A percentile compares a stretch with the other conserved stretches of the same genome.
phyloP scores from a whole-genome alignment of 2,797 vertebrate species.

The Adrianichthys oophorus region DNA sequence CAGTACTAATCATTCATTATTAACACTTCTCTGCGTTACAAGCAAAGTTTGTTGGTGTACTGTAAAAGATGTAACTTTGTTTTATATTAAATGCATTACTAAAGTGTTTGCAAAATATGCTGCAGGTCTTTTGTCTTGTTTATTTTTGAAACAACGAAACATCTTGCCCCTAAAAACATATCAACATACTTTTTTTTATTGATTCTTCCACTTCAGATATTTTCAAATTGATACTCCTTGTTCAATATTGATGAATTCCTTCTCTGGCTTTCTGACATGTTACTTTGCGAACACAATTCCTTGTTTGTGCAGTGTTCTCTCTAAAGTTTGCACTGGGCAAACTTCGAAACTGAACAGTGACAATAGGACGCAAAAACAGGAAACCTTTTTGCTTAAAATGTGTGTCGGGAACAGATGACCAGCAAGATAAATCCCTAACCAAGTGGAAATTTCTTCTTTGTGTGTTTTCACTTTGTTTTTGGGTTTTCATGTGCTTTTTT shows the following conservation, averaged over 20 bases:
- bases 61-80: background rate
- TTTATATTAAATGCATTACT: too few relatives aligned
- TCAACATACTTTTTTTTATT: background rate
- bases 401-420: slow-evolving; percentile 94
- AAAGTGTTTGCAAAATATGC: background rate
- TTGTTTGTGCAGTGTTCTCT: slow-evolving; percentile 16
- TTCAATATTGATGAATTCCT: slow-evolving; percentile 6
- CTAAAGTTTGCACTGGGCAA: slow-evolving; percentile 63
- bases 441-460: slow-evolving; percentile 97
- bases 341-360: slow-evolving; percentile 80
- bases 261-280: background rate
- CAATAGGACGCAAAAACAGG: slow-evolving; percentile 96
- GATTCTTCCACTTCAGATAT: background rate
- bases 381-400: slow-evolving; percentile 90
- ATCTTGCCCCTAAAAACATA: background rate
- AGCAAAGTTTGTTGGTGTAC: slow-evolving; percentile 4
- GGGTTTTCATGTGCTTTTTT: slow-evolving; percentile 73
- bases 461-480: slow-evolving; percentile 55
- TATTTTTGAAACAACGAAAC: background rate
- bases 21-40: background rate
- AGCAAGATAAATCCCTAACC: slow-evolving; percentile 91
- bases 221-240: background rate
- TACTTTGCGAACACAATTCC: slow-evolving; percentile 12
- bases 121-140: background rate
- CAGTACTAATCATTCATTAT: slow-evolving; percentile 3